Percentiles rank a stretch among this genome's conserved stretches.
These are phyloP conservation scores for Spodoptera frugiperda DNA, from an alignment of 1,140 invertebrate genomes.

Conservation along the genomic window DNA sequence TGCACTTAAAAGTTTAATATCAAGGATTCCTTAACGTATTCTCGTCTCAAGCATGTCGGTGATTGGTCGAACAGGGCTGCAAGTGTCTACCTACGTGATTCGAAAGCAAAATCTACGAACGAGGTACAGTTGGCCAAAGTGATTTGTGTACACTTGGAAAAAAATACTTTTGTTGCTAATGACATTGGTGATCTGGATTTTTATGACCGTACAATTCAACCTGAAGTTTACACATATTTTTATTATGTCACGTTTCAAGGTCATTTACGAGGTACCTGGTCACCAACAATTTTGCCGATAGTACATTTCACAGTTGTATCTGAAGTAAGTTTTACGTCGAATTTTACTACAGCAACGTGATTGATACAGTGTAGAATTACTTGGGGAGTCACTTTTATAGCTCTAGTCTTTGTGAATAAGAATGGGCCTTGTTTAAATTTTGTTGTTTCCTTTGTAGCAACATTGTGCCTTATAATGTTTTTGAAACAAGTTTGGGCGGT, in stretches of 20 bases:
- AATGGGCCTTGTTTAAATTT: conserved; percentile 45
- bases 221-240: neutral
- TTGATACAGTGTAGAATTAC: conserved; percentile 57
- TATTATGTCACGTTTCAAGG: neutral
- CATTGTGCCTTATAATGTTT: conserved; percentile 32
- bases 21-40: conserved; percentile 70
- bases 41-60: conserved; percentile 72
- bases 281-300: neutral
- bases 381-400: conserved; percentile 50
- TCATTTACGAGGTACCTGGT: neutral
- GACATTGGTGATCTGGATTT: no score
- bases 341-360: conserved; percentile 56
- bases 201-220: no score
- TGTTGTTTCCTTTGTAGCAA: conserved; percentile 8
- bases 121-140: conserved; percentile 29
- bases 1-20: conserved; percentile 56
- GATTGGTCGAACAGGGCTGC: conserved; percentile 76
- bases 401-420: conserved; percentile 46
- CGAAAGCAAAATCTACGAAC: conserved; percentile 57
- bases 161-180: no score
- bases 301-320: conserved; percentile 39
- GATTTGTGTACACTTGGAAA: neutral
- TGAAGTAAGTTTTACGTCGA: conserved; percentile 52
- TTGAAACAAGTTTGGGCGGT: neutral
- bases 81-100: conserved; percentile 73